These are phyloP conservation scores for Silurus meridionalis DNA, from an alignment of 2,113 vertebrate species.

Conservation along the genomic window DNA sequence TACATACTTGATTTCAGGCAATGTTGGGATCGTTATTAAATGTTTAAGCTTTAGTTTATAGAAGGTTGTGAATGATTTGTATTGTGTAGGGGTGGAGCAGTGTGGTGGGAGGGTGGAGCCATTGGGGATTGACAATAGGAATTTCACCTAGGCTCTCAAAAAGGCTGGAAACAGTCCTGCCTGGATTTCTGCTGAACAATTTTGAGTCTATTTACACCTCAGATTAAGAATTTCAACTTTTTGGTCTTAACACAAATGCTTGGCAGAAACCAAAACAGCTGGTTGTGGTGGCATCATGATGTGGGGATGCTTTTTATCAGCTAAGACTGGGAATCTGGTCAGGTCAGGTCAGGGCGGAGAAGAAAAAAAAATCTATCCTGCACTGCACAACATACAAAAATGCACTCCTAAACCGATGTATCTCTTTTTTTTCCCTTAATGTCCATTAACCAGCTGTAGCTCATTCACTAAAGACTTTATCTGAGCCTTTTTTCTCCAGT, in stretches of 20 bases:
- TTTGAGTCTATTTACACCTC: neutral
- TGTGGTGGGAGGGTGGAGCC: too few species aligned
- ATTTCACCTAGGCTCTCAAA: too few species aligned
- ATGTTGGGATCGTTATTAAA: too few species aligned
- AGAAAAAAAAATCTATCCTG: neutral
- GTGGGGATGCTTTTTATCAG: neutral
- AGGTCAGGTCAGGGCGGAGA: neutral
- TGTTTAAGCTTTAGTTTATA: too few species aligned
- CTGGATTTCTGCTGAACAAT: neutral
- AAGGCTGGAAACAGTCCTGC: too few species aligned
- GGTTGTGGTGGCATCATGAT: neutral
- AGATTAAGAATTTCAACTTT: neutral
- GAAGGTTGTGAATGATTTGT: too few species aligned
- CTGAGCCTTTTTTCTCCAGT: neutral
- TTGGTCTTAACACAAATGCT: neutral
- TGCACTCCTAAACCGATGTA: neutral
- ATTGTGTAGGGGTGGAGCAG: too few species aligned
- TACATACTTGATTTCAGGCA: too few species aligned
- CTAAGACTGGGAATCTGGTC: neutral
- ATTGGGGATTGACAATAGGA: too few species aligned
- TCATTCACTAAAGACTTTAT: neutral
- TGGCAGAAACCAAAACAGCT: neutral
- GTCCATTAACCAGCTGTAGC: neutral
- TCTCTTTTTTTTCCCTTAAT: neutral
- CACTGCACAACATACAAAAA: neutral